Evolutionary conservation across 1,140 invertebrate species (phyloP), one percentile per base, ranked within the genome.

Genomic region (Pseudobourletiella spinata): DNA sequence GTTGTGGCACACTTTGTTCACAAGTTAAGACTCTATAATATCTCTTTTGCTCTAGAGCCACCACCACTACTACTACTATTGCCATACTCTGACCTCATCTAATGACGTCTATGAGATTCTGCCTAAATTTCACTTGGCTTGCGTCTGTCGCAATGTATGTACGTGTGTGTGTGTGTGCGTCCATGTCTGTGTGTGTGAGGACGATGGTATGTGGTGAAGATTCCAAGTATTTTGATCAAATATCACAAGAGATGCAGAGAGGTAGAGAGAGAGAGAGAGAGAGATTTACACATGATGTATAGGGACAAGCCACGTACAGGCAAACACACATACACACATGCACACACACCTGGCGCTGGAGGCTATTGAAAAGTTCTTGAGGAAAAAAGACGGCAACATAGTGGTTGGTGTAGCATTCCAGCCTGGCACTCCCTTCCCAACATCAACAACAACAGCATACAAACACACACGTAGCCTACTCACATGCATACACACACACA

Each of bases 271-370:
- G 35, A 39, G 35, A 39, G n/a, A 39, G 35, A 39, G 35, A 39
- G 35, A 39, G 8, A 39, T 39, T n/a, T 39, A 39, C 8, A 39
- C 32, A 39, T 39, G n/a, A 39, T 39, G 32, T 39, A 39, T 39
- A 39, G 8, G 32, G 14, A 48, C 44, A 15, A 11, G 14, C 8
- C 11, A 14, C 14, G 22, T 18, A 15, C 44, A 48, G 14, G 44
- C 18, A 48, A 11, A 48, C 18, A 18, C 18, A 48, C 44, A 48
- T 22, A 48, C n/a, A n/a, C 32, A 39, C 32, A 39, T 25, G 22
- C 46, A 48, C 22, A 48, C 46, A 48, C 46, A 48, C 46, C 46
- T 48, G 46, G 46, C 46, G 46, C 50, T 54, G 50, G 50, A 54
- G 50, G 50, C 50, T 26, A 54, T 54, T 6, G 16, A 15, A 28